A percentile compares a stretch with the other conserved stretches of the same genome.
Conservation (phyloP, 2,113 vertebrate species). For the Cervus canadensis region DNA sequence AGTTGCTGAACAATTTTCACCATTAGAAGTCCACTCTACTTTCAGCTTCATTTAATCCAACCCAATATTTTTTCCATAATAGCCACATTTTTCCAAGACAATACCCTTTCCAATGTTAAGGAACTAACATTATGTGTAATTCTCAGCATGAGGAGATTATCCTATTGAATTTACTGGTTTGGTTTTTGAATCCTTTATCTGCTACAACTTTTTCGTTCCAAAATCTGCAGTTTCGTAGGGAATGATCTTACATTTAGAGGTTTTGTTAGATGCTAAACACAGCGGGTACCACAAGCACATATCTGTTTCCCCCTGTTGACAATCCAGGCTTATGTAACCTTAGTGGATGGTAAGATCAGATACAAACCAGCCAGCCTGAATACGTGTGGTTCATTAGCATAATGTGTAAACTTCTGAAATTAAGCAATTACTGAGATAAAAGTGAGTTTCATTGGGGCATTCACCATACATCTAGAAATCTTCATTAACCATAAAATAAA, state of each 20-base stretch:
- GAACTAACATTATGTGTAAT: background rate
- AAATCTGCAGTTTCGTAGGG: slow-evolving; percentile 8
- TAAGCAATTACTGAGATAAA: background rate
- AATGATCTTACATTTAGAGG: background rate
- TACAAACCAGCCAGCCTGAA: background rate
- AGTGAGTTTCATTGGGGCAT: background rate
- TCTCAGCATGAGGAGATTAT: slow-evolving; percentile 4
- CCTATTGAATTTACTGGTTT: background rate
- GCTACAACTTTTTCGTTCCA: background rate
- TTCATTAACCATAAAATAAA: background rate
- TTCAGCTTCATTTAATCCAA: slow-evolving; percentile 8
- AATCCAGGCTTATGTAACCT: background rate
- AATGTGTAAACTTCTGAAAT: background rate
- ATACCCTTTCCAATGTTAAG: background rate
- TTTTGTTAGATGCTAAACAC: background rate
- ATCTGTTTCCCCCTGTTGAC: background rate
- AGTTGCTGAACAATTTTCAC: background rate
- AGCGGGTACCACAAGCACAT: background rate
- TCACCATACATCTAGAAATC: background rate
- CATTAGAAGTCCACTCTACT: background rate
- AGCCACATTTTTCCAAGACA: slow-evolving; percentile 9
- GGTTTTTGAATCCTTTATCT: background rate
- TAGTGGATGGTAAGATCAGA: background rate
- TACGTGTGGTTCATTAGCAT: background rate
- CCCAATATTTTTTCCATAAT: background rate